These are phyloP conservation scores for Meriones unguiculatus DNA, from an alignment of 2,113 vertebrate genomes.

Conservation along the genomic window DNA sequence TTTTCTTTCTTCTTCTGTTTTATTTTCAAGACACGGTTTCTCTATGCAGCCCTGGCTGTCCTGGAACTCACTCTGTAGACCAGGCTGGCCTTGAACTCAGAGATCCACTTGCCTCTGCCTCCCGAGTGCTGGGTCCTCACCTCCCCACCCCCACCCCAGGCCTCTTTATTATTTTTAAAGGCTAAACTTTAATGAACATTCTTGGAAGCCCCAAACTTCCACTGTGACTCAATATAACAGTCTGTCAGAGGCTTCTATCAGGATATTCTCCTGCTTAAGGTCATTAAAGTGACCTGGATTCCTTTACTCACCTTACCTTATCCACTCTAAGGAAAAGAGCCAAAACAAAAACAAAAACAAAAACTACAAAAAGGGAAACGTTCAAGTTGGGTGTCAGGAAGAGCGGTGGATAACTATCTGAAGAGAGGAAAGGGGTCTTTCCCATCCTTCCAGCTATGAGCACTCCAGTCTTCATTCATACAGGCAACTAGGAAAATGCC, in stretches of 20 bases:
- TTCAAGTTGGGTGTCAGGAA: conserved; percentile 22
- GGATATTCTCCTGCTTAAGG: not conserved
- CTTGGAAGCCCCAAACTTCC: conserved; percentile 12
- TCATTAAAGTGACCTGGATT: conserved; percentile 32
- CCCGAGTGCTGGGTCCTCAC: too few relatives aligned
- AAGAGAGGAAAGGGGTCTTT: conserved; percentile 17
- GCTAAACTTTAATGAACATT: conserved; percentile 1
- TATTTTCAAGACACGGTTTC: too few relatives aligned
- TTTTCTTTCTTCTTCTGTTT: too few relatives aligned
- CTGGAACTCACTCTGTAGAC: too few relatives aligned
- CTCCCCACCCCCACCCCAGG: not conserved
- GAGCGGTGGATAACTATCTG: not conserved
- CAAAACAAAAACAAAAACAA: not conserved
- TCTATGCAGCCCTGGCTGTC: too few relatives aligned
- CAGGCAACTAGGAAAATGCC: not conserved
- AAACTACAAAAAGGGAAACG: not conserved
- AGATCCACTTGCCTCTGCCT: too few relatives aligned
- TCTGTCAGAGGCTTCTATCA: not conserved
- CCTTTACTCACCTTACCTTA: not conserved
- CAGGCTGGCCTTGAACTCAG: too few relatives aligned
- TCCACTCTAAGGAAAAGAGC: not conserved
- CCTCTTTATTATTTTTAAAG: conserved; percentile 37
- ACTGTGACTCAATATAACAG: not conserved
- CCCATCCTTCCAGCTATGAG: not conserved
- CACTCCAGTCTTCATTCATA: not conserved